Percentiles rank a stretch among this genome's conserved stretches.
Evolutionary conservation across 2,888 invertebrate genomes (phyloP).

Genomic region (Metalampra italica): DNA sequence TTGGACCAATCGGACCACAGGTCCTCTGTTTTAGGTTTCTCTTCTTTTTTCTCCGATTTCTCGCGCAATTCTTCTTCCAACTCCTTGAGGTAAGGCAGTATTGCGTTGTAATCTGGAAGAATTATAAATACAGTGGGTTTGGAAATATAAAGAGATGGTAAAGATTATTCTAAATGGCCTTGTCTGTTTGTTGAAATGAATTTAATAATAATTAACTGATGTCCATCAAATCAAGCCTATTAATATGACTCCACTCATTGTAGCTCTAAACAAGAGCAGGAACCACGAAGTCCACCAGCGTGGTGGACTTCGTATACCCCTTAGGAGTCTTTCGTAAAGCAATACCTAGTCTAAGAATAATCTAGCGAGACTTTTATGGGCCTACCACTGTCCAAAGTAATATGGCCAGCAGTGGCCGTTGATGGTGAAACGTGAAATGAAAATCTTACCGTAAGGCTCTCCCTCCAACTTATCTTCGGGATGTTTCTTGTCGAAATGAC

Average conservation of each 20-base stretch:
- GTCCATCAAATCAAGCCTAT: too few relatives aligned
- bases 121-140: constrained; percentile 8
- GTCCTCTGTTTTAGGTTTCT: constrained; percentile 13
- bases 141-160: background rate
- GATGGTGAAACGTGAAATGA: background rate
- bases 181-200: too few relatives aligned
- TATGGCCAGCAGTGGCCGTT: background rate
- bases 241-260: too few relatives aligned
- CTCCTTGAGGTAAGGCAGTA: constrained; percentile 64
- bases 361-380: too few relatives aligned
- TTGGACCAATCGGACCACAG: background rate
- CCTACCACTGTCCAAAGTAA: too few relatives aligned
- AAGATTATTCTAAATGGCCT: background rate
- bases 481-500: constrained; percentile 64
- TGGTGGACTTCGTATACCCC: too few relatives aligned
- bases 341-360: too few relatives aligned
- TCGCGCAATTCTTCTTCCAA: constrained; percentile 51
- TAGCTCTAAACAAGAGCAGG: too few relatives aligned
- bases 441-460: constrained; percentile 58
- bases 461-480: constrained; percentile 65
- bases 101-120: constrained; percentile 61
- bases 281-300: too few relatives aligned
- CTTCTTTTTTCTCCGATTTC: constrained; percentile 27
- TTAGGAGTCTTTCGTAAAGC: too few relatives aligned
- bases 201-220: too few relatives aligned